Conservation (phyloP, 2,113 vertebrate genomes). For the Anhinga anhinga region DNA sequence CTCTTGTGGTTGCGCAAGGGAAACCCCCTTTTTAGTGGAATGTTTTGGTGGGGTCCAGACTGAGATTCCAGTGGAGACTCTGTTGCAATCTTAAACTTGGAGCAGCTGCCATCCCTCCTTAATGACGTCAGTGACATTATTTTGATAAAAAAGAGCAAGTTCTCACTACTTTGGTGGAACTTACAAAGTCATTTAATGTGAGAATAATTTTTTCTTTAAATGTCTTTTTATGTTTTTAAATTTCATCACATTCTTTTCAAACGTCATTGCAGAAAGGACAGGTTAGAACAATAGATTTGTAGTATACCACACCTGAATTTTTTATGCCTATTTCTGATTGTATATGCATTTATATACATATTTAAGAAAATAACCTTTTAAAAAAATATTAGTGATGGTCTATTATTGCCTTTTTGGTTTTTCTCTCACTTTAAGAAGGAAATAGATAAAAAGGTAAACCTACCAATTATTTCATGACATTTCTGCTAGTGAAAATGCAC, state of each 20-base stretch:
- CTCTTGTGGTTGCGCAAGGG: background rate
- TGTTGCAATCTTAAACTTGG: conserved; percentile 34
- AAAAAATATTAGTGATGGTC: background rate
- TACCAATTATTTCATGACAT: background rate
- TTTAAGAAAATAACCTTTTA: background rate
- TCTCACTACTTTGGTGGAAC: background rate
- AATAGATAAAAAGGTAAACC: background rate
- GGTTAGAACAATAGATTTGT: background rate
- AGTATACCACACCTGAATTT: background rate
- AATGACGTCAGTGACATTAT: background rate
- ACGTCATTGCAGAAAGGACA: background rate
- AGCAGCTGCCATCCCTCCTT: background rate
- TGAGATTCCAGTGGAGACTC: background rate
- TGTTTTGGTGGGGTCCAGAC: background rate
- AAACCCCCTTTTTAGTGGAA: conserved; percentile 15
- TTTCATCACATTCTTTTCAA: background rate
- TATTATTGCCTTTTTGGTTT: background rate
- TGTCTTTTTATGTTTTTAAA: background rate
- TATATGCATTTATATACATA: background rate
- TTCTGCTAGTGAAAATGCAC: background rate
- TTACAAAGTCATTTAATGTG: background rate
- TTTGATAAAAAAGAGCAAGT: background rate
- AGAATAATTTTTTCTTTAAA: background rate
- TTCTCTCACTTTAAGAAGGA: background rate
- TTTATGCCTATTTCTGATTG: background rate